Conservation (phyloP, 2,797 vertebrate species). For the Macroramphosus scolopax region DNA sequence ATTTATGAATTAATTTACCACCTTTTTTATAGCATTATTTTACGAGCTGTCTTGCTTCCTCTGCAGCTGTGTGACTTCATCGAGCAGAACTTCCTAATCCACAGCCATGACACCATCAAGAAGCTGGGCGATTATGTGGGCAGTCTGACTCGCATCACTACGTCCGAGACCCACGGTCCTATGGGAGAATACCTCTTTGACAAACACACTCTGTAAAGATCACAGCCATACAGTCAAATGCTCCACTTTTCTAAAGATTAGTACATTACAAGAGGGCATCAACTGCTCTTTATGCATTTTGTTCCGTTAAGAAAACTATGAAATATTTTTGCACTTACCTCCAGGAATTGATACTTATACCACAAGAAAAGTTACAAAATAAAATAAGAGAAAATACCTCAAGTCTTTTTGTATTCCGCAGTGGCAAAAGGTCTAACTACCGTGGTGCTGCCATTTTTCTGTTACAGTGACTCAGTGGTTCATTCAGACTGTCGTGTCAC, state of each 20-base stretch:
- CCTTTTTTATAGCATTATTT: no score
- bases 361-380: constrained; percentile 5
- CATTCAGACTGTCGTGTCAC: no score
- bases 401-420: constrained; percentile 2
- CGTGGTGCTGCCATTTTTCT: constrained; percentile 34
- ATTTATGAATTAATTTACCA: no score
- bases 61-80: constrained; percentile 77
- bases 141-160: constrained; percentile 66
- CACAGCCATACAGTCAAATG: neutral
- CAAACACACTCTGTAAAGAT: constrained; percentile 74
- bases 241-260: constrained; percentile 6
- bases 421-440: neutral
- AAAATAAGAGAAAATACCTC: constrained; percentile 53
- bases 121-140: constrained; percentile 72
- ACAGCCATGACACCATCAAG: constrained; percentile 78
- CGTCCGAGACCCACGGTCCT: constrained; percentile 52
- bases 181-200: constrained; percentile 83
- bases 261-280: no score
- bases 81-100: constrained; percentile 69
- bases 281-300: neutral
- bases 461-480: constrained; percentile 9
- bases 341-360: no score
- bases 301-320: constrained; percentile 14
- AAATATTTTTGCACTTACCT: constrained; percentile 9
- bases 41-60: constrained; percentile 12